A percentile compares a stretch with the other conserved stretches of the same genome.
phyloP scores from a whole-genome alignment of 37 sponge, comb jelly and placozoan species.

The Halisarca cf. caerulea region DNA sequence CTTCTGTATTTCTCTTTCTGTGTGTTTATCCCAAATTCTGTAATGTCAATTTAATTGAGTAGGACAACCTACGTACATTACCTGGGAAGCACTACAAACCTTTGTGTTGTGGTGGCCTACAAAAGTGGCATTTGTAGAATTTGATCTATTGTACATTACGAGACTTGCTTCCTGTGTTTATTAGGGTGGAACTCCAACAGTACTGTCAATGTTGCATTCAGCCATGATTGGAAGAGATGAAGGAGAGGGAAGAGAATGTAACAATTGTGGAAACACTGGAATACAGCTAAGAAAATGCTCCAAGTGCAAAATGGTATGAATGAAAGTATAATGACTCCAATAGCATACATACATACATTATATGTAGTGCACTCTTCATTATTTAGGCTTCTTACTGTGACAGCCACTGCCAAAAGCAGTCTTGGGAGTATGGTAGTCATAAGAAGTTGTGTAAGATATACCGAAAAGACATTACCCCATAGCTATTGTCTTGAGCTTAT shows the following conservation, averaged over 20 bases:
- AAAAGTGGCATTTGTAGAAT: too few species aligned
- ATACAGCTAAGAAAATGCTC: slow-evolving; percentile 48
- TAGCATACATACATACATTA: not conserved
- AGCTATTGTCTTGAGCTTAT: too few species aligned
- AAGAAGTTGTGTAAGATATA: slow-evolving; percentile 51
- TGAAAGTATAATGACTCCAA: not conserved
- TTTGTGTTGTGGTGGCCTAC: too few species aligned
- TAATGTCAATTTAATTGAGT: too few species aligned
- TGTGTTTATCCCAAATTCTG: too few species aligned
- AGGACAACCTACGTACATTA: too few species aligned
- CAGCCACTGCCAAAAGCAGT: slow-evolving; percentile 66
- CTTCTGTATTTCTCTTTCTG: too few species aligned
- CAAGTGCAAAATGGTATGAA: slow-evolving; percentile 49
- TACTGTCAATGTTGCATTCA: slow-evolving; percentile 30
- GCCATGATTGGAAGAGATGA: slow-evolving; percentile 31
- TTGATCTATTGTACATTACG: too few species aligned
- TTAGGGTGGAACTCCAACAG: slow-evolving; percentile 51
- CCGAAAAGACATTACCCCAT: too few species aligned
- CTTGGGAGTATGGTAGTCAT: slow-evolving; percentile 74
- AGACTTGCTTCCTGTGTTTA: not conserved
- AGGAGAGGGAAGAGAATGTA: slow-evolving; percentile 45
- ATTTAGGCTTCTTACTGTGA: slow-evolving; percentile 65
- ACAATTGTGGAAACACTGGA: slow-evolving; percentile 42
- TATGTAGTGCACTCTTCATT: not conserved
- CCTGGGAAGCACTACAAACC: too few species aligned